These are phyloP conservation scores for Cavia aperea DNA, from an alignment of 2,113 vertebrate species.

Conservation along the genomic window DNA sequence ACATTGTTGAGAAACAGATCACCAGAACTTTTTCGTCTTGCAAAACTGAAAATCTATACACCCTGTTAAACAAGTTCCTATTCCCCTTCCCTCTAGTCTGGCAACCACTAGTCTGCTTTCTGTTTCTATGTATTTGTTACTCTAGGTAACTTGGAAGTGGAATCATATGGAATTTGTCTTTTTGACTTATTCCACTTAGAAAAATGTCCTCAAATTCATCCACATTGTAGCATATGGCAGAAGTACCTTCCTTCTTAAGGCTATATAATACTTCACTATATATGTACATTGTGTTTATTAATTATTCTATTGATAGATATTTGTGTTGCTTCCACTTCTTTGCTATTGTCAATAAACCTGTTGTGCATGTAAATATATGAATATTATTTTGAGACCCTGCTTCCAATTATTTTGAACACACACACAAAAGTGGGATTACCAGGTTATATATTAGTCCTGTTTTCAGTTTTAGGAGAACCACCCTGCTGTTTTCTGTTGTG, in stretches of 20 bases:
- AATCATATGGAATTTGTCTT: slow-evolving; percentile 9
- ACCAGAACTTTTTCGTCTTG: slow-evolving; percentile 1
- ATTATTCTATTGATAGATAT: not conserved
- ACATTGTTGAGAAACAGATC: slow-evolving; percentile 2
- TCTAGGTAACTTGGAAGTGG: not conserved
- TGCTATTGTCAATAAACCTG: not conserved
- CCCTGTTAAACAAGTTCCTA: not conserved
- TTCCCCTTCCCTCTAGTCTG: not conserved
- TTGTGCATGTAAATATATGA: not conserved
- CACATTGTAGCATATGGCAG: not conserved
- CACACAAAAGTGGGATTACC: slow-evolving; percentile 7
- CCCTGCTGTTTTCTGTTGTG: not conserved
- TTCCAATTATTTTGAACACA: slow-evolving; percentile 29
- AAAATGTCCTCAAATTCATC: not conserved
- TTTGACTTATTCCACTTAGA: slow-evolving; percentile 8
- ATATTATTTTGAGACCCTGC: not conserved
- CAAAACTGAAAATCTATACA: slow-evolving; percentile 28
- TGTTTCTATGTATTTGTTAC: slow-evolving; percentile 22
- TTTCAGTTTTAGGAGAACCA: slow-evolving; percentile 9
- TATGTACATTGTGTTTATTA: not conserved
- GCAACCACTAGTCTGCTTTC: slow-evolving; percentile 14
- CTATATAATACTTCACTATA: not conserved
- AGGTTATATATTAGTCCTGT: slow-evolving; percentile 10
- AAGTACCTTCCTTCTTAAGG: not conserved
- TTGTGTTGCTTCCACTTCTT: slow-evolving; percentile 13